phyloP scores from a whole-genome alignment of 2,113 vertebrate species.

The Dendrocopos noguchii region DNA sequence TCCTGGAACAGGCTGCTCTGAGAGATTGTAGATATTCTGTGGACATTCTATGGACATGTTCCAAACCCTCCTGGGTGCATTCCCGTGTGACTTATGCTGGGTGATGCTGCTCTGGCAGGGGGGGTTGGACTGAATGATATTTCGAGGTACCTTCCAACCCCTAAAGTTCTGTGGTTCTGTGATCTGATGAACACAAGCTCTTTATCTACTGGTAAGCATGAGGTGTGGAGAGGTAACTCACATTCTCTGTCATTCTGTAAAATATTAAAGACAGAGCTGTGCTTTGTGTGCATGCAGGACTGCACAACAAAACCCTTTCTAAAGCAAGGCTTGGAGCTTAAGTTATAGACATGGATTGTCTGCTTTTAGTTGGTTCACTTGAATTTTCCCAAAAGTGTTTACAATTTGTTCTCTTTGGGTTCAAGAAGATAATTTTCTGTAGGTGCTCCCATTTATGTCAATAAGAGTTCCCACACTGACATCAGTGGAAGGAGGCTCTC shows the following conservation, averaged over 20 bases:
- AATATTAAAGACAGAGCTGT: neutral
- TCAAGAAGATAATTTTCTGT: neutral
- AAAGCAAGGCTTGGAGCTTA: neutral
- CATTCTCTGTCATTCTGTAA: fast-evolving
- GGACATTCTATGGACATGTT: too few relatives aligned
- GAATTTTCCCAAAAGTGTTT: neutral
- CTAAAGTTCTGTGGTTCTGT: too few relatives aligned
- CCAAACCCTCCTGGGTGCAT: too few relatives aligned
- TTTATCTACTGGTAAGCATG: neutral
- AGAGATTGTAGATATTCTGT: too few relatives aligned
- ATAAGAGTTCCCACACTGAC: neutral
- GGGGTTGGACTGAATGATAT: too few relatives aligned
- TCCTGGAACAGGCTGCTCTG: too few relatives aligned
- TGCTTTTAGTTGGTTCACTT: neutral
- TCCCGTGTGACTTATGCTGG: too few relatives aligned
- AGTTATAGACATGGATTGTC: fast-evolving
- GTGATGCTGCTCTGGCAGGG: too few relatives aligned
- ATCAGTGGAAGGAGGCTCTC: neutral
- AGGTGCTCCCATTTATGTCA: neutral
- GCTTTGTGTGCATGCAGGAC: neutral
- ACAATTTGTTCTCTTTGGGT: neutral
- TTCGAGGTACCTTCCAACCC: too few relatives aligned
- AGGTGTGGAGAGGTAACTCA: neutral
- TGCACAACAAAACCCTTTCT: neutral
- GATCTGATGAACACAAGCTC: neutral